Evolutionary conservation across 2,113 vertebrate genomes (phyloP).

Genomic region (Ceuthmochares aereus): DNA sequence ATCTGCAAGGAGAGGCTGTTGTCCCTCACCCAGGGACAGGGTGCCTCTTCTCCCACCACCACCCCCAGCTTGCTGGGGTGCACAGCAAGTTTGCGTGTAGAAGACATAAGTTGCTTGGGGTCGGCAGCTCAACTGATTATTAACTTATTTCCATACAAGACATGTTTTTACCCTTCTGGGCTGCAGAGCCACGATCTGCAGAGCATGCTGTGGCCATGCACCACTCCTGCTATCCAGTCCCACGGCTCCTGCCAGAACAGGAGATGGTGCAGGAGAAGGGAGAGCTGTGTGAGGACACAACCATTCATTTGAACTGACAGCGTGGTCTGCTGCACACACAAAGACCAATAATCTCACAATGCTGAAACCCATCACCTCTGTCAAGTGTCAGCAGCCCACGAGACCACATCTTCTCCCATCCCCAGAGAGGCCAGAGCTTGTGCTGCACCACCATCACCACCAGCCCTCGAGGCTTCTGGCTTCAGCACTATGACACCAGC

Average conservation of each 20-base stretch:
- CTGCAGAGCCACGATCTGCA: neutral
- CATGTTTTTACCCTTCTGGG: fast-evolving
- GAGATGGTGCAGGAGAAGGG: fast-evolving
- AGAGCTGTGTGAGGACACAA: fast-evolving
- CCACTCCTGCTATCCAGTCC: fast-evolving
- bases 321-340: fast-evolving
- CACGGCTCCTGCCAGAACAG: fast-evolving
- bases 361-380: neutral
- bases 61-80: neutral
- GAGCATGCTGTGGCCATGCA: neutral
- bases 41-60: neutral
- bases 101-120: fast-evolving
- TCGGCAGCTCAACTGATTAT: neutral
- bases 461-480: neutral
- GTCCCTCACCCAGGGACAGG: neutral
- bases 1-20: neutral
- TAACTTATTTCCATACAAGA: fast-evolving
- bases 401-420: fast-evolving
- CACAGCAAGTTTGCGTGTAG: fast-evolving
- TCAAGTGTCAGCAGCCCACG: fast-evolving
- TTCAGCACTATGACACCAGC: fast-evolving
- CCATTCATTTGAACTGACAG: fast-evolving
- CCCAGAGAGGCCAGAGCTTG: neutral
- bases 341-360: fast-evolving
- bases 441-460: neutral